Conservation (phyloP, 2,888 invertebrate species). For the Liposcelis brunnea region DNA sequence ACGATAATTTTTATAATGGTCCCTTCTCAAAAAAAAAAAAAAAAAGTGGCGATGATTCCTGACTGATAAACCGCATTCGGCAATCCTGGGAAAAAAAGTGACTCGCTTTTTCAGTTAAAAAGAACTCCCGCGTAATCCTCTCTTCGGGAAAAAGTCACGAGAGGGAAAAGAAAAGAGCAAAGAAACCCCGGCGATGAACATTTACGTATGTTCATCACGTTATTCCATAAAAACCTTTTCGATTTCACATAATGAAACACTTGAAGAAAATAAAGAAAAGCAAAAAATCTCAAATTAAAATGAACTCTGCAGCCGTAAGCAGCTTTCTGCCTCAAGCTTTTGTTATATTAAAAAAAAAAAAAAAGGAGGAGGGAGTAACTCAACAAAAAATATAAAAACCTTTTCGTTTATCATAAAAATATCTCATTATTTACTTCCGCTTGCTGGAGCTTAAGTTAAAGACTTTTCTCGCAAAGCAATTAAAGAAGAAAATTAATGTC, state of each 20-base stretch:
- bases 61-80: too few species aligned
- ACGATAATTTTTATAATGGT: too few species aligned
- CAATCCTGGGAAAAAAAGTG: too few species aligned
- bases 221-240: background rate
- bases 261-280: background rate
- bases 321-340: background rate
- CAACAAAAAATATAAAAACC: background rate
- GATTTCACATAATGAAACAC: background rate
- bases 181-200: too few species aligned
- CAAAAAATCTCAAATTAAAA: background rate
- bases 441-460: background rate
- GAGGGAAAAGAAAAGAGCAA: too few species aligned
- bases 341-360: slow-evolving; percentile 2
- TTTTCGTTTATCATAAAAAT: slow-evolving; percentile 3
- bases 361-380: too few species aligned
- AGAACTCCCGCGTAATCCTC: too few species aligned
- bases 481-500: slow-evolving; percentile 2
- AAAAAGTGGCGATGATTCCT: too few species aligned
- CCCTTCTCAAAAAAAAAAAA: too few species aligned
- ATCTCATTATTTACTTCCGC: slow-evolving; percentile 6
- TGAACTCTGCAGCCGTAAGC: background rate
- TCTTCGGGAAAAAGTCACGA: too few species aligned
- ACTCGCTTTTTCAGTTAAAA: too few species aligned
- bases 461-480: background rate
- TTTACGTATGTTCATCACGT: too few species aligned